Evolutionary conservation across 2,113 vertebrate species (phyloP).

Genomic region (Grantiella picta): DNA sequence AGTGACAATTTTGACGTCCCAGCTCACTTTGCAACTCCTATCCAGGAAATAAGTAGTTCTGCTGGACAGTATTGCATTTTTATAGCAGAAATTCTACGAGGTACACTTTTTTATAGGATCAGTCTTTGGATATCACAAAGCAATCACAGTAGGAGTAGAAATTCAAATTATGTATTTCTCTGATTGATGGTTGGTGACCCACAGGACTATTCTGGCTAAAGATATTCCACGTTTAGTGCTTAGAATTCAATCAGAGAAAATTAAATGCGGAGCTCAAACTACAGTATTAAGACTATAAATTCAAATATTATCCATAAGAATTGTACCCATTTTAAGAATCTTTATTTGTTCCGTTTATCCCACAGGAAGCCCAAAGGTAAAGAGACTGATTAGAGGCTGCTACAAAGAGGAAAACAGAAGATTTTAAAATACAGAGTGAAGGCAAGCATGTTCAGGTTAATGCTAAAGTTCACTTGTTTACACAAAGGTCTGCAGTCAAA

Average conservation of each 20-base stretch:
- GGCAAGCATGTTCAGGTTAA: not conserved
- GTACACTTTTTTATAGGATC: not conserved
- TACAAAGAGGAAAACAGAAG: fast-evolving
- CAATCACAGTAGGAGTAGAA: not conserved
- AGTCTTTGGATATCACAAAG: not conserved
- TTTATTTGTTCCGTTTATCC: not conserved
- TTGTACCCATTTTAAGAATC: not conserved
- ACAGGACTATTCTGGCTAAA: not conserved
- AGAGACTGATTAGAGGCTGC: not conserved
- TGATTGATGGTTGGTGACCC: not conserved
- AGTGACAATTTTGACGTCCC: not conserved
- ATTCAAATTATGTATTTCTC: not conserved
- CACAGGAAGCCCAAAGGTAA: not conserved
- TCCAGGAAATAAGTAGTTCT: not conserved
- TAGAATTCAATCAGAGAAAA: not conserved
- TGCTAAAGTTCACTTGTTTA: not conserved
- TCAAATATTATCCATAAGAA: not conserved
- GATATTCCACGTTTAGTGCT: not conserved
- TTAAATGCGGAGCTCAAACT: not conserved
- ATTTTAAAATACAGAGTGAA: not conserved
- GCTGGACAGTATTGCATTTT: not conserved
- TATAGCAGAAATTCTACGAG: not conserved
- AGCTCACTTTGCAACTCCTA: not conserved
- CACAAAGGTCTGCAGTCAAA: not conserved
- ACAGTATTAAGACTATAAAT: not conserved